Base-by-base conservation (phyloP, 37 sponge, comb jelly and placozoan species). In the Haliclona indistincta region DNA sequence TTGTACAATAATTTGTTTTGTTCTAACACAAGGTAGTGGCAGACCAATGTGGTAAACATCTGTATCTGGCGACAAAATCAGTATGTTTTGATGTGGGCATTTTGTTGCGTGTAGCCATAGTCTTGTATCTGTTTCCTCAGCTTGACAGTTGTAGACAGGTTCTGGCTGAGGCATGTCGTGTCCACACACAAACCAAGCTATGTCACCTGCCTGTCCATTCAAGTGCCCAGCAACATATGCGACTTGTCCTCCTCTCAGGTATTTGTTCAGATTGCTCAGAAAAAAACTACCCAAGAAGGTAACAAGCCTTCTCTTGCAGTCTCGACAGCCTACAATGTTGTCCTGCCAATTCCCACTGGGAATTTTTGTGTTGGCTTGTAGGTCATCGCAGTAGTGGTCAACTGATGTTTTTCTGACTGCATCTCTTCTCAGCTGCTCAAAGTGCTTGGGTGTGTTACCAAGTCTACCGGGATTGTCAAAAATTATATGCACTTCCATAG, bases 91-190 rank as follows among this genome's bases (percentile, higher is more conserved):
- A 43, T 13, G 19, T 3, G 38, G 17, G 4, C 52, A 54, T 17
- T 64, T 35, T 51, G 33, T 62, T 1, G 37, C 76, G 44, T 76
- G 76, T 43, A 62, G 33, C 76, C 76, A 76, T 42, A 76, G 29
- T 29, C 76, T 42, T 1, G 76, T 49, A 43, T 76, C 76, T 6
- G 76, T 64, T 63, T 76, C 76, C 47, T 76, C 65, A 3, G 76
- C 76, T 26, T 62, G 62, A 30, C 60, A 56, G 56, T n/a, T 6
- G 26, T 39, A 73, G 38, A 10, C 43, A n/a, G 74, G 74, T 26
- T 73, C 58, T 73, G 74, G 74, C 56, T 73, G 74, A 36, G 19
- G 58, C 6, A 23, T 13, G 23, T 19, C 25, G 20, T 38, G 19
- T n/a, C 13, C 25, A 30, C 19, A 17, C 10, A 70, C 71, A 70